Conservation (phyloP, 2,113 vertebrate genomes). For the Sakesphorus luctuosus region DNA sequence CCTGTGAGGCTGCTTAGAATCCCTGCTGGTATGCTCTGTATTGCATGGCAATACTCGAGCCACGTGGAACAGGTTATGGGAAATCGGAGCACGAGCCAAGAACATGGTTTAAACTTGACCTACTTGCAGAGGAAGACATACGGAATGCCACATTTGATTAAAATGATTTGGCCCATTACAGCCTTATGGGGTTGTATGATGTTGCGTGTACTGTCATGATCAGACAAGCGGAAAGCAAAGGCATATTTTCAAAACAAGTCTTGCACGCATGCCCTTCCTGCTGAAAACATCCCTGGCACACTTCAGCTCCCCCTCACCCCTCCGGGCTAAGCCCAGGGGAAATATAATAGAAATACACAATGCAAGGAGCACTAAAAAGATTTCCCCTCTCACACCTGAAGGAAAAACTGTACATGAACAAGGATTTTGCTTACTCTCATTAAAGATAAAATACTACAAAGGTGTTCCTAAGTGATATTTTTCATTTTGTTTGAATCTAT, state of each 20-base stretch:
- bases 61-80: conserved; percentile 60
- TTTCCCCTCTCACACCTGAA: not conserved
- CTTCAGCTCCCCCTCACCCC: not conserved
- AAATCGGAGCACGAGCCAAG: conserved; percentile 57
- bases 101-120: conserved; percentile 84
- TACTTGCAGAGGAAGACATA: conserved; percentile 83
- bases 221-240: conserved; percentile 83
- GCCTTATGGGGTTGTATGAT: conserved; percentile 79
- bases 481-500: not conserved
- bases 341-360: not conserved
- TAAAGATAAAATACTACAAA: not conserved
- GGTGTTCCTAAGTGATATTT: accelerated
- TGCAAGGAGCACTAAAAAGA: not conserved
- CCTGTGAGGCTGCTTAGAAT: conserved; percentile 27
- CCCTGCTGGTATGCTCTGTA: not conserved
- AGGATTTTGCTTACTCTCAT: not conserved
- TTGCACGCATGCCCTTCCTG: conserved; percentile 64
- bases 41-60: not conserved
- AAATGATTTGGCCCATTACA: conserved; percentile 71
- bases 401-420: not conserved
- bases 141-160: conserved; percentile 84
- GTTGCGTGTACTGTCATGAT: conserved; percentile 56
- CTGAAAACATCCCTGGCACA: conserved; percentile 39
- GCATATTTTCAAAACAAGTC: conserved; percentile 77
- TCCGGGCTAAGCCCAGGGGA: not conserved